phyloP scores from a whole-genome alignment of 2,113 vertebrate genomes.

The Elachura formosa region DNA sequence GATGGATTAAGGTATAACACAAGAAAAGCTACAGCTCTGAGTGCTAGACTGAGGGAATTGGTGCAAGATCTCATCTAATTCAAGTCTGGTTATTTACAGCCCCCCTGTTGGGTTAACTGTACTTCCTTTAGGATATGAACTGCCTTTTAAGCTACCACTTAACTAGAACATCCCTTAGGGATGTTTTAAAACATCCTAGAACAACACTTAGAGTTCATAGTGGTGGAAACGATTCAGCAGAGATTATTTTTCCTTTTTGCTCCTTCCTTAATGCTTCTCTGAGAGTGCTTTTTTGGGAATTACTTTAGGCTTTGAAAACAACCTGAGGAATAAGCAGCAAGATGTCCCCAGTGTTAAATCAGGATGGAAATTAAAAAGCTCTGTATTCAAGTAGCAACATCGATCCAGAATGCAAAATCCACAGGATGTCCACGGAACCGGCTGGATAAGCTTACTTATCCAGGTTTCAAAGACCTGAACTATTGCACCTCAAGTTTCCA shows the following conservation, averaged over 20 bases:
- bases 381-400: background rate
- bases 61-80: background rate
- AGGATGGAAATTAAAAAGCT: background rate
- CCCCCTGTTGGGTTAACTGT: background rate
- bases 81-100: background rate
- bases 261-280: background rate
- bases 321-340: background rate
- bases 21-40: background rate
- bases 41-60: background rate
- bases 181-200: background rate
- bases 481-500: conserved; percentile 6
- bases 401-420: background rate
- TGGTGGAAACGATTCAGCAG: background rate
- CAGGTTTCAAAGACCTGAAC: conserved; percentile 28
- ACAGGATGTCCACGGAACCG: background rate
- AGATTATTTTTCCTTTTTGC: background rate
- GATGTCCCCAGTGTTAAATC: background rate
- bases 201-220: background rate
- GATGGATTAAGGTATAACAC: background rate
- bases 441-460: background rate
- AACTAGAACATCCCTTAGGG: background rate
- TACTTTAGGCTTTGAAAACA: conserved; percentile 17
- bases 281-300: background rate
- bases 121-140: background rate
- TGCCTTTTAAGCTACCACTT: background rate